Base-by-base conservation (phyloP, 2,797 vertebrate species). In the Pristis pectinata region DNA sequence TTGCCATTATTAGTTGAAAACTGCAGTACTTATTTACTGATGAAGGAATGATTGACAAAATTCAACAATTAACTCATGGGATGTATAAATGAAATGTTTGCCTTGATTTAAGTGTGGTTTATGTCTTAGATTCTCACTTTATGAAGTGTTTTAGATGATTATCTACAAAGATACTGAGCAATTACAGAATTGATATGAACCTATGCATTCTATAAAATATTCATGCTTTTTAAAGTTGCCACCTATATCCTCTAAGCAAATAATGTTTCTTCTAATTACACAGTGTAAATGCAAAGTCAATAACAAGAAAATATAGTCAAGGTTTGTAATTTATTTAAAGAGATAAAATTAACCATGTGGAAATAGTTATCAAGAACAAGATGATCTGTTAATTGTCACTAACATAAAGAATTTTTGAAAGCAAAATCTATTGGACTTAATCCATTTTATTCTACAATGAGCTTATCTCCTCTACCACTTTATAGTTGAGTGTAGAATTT, bases 321-420 rank as follows among this genome's bases (percentile, higher is more conserved):
- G 2, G 19, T 93, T 70, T n/a, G 22, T 70, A 24, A 7, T 93
- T 93, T 70, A 27, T 27, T 70, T 41, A 67, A 87, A 59, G 24
- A 74, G 27, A 74, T 93, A 74, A 93, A 93, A 74, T 93, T 70
- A 76, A 53, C 70, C 24, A n/a, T 74, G 11, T 74, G 41, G 92
- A 74, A 93, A 74, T 70, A 72, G 53, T n/a, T 74, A 93, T 49
- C 44, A 27, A 74, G 92, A 93, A 53, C 11, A 93, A 93, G 22
- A n/a, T 93, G 72, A 93, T 34, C 41, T 70, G 15, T 53, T 72
- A 44, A 93, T 72, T 93, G 37, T 44, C 44, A 72, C 10, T 27
- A 93, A 19, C 11, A 19, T 19, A 93, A 74, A 93, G 24, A 53
- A 72, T 74, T 53, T 93, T 91, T 67, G 85, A 44, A 67, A 44